A percentile compares a stretch with the other conserved stretches of the same genome.
phyloP scores from a whole-genome alignment of 2,888 invertebrate species.

The Pemphredon lugubris region DNA sequence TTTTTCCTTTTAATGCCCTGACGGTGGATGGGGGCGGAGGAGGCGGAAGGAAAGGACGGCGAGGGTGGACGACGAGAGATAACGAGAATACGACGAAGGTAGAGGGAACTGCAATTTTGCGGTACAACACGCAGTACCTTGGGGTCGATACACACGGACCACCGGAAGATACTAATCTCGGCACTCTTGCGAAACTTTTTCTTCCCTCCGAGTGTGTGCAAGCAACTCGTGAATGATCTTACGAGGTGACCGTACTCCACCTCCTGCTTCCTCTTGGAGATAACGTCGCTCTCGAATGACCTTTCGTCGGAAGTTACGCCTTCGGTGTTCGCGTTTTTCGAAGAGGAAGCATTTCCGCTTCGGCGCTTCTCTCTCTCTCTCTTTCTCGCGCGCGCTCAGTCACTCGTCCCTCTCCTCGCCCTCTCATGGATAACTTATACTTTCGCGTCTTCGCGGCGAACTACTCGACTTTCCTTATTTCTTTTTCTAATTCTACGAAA shows the following conservation, averaged over 20 bases:
- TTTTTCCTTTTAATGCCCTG: no score
- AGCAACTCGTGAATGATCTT: constrained; percentile 46
- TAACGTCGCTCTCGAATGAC: constrained; percentile 23
- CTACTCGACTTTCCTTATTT: no score
- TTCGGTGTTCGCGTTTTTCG: constrained; percentile 10
- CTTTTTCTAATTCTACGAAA: no score
- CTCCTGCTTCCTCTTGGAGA: constrained; percentile 1
- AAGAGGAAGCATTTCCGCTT: background rate
- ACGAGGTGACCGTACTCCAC: constrained; percentile 40
- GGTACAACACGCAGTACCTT: background rate
- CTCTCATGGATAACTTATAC: no score
- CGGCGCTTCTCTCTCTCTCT: background rate
- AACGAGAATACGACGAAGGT: background rate
- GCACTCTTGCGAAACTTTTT: constrained; percentile 52
- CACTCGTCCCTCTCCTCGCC: constrained; percentile 6
- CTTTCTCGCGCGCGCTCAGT: background rate
- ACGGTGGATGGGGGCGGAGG: background rate
- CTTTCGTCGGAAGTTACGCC: constrained; percentile 27
- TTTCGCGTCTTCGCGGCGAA: no score
- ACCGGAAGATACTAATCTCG: constrained; percentile 62
- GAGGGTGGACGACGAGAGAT: background rate
- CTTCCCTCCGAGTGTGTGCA: constrained; percentile 25
- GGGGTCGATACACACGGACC: constrained; percentile 56
- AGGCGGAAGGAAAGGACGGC: background rate
- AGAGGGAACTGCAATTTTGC: background rate